These are phyloP conservation scores for Anolis sagrei DNA, from an alignment of 2,113 vertebrate genomes.

Conservation along the genomic window DNA sequence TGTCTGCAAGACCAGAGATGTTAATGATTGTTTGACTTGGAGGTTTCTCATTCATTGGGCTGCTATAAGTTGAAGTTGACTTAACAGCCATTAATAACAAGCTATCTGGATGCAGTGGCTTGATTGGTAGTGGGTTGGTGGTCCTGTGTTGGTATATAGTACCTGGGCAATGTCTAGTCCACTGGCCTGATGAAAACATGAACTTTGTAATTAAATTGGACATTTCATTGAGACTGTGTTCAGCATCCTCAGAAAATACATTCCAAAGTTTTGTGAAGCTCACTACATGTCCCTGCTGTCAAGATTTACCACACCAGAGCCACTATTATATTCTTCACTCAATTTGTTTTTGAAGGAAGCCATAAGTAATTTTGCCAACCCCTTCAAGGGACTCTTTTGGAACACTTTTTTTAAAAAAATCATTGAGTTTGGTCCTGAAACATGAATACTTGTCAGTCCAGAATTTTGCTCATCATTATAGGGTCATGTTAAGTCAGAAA, in stretches of 20 bases:
- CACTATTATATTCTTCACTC: not conserved
- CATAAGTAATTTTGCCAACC: too few species aligned
- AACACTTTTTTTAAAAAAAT: too few species aligned
- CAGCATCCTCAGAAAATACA: not conserved
- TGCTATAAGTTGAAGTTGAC: too few species aligned
- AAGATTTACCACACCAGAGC: not conserved
- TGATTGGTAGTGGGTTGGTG: not conserved
- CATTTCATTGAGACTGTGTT: not conserved
- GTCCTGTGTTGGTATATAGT: not conserved
- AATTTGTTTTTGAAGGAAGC: too few species aligned
- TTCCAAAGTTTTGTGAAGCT: not conserved
- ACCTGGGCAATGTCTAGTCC: not conserved
- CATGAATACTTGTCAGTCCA: too few species aligned
- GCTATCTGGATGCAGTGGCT: not conserved
- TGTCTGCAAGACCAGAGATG: too few species aligned
- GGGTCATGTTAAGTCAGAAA: too few species aligned
- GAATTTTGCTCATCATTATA: too few species aligned
- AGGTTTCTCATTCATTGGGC: too few species aligned
- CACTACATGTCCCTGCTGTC: not conserved
- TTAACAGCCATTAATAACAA: too few species aligned
- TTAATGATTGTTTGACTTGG: too few species aligned
- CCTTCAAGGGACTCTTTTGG: not conserved
- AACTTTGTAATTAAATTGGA: not conserved
- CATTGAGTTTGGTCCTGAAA: too few species aligned
- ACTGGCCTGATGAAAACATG: not conserved